A percentile compares a stretch with the other conserved stretches of the same genome.
Conservation (phyloP, 2,797 vertebrate genomes). For the Pampus argenteus region DNA sequence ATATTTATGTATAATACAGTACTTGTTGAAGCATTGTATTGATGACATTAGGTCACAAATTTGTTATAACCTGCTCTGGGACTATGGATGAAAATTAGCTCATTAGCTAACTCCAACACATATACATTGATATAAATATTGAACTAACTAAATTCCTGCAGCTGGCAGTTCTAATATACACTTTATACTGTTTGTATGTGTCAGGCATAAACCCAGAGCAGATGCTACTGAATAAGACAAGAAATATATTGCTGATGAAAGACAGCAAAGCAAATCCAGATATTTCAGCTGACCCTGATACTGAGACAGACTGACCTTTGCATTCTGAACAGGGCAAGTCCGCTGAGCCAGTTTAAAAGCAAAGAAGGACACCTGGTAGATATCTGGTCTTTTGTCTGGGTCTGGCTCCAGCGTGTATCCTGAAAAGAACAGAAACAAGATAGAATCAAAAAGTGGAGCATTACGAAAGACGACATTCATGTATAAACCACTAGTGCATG, state of each 20-base stretch:
- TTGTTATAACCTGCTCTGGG: too few species aligned
- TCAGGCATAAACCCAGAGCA: slow-evolving; percentile 10
- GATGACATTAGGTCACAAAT: too few species aligned
- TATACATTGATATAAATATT: too few species aligned
- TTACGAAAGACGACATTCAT: background rate
- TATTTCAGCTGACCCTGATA: slow-evolving; percentile 31
- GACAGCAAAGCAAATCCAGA: slow-evolving; percentile 40
- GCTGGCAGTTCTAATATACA: background rate
- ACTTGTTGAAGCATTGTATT: too few species aligned
- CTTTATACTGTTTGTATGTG: slow-evolving; percentile 22
- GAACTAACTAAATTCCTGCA: too few species aligned
- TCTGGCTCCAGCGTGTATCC: slow-evolving; percentile 99
- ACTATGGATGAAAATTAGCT: too few species aligned
- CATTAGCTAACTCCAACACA: too few species aligned
- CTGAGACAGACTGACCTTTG: slow-evolving; percentile 87
- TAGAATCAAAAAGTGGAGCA: background rate
- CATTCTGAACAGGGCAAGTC: slow-evolving; percentile 94
- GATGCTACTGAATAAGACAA: slow-evolving; percentile 23
- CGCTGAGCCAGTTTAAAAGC: slow-evolving; percentile 93
- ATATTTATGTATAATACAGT: too few species aligned
- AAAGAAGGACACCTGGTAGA: slow-evolving; percentile 97
- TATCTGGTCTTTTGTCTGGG: slow-evolving; percentile 96
- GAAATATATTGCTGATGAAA: slow-evolving; percentile 44
- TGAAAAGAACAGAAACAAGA: slow-evolving; percentile 66
- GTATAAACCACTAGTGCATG: background rate